These are phyloP conservation scores for Calycopis cecrops DNA, from an alignment of 1,140 invertebrate genomes.

Conservation along the genomic window DNA sequence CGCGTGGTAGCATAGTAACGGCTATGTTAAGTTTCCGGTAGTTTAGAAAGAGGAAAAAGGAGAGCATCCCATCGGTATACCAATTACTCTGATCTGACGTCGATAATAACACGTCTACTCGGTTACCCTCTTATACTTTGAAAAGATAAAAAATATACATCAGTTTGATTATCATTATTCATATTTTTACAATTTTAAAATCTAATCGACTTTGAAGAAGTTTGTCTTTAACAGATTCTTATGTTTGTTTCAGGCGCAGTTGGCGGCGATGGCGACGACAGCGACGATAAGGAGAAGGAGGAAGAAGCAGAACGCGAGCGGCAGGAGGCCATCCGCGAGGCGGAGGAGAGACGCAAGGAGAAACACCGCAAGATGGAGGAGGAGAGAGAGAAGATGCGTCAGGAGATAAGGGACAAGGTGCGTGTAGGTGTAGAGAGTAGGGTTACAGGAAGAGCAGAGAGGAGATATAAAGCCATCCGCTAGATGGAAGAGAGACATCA, in stretches of 20 bases:
- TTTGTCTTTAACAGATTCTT: background rate
- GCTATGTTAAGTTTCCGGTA: too few species aligned
- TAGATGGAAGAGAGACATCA: background rate
- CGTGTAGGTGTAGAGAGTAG: constrained; percentile 7
- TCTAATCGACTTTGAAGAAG: too few species aligned
- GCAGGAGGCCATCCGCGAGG: constrained; percentile 93
- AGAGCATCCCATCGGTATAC: too few species aligned
- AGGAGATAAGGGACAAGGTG: constrained; percentile 98
- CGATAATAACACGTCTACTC: too few species aligned
- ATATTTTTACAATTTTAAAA: too few species aligned
- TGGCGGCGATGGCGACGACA: constrained; percentile 91
- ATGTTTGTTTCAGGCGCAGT: constrained; percentile 83
- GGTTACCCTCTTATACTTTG: too few species aligned
- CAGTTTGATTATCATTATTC: too few species aligned
- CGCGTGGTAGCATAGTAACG: too few species aligned
- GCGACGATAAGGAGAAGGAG: constrained; percentile 94
- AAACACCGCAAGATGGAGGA: constrained; percentile 99
- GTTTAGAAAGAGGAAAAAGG: too few species aligned
- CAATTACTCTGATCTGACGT: too few species aligned
- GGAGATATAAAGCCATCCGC: background rate
- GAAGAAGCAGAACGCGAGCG: constrained; percentile 96
- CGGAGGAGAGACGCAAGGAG: constrained; percentile 95
- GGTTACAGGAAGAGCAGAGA: background rate
- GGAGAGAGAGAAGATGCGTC: constrained; percentile 97
- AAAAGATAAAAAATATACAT: too few species aligned